Evolutionary conservation across 1,140 invertebrate genomes (phyloP).

Genomic region (Orchestia grillus): DNA sequence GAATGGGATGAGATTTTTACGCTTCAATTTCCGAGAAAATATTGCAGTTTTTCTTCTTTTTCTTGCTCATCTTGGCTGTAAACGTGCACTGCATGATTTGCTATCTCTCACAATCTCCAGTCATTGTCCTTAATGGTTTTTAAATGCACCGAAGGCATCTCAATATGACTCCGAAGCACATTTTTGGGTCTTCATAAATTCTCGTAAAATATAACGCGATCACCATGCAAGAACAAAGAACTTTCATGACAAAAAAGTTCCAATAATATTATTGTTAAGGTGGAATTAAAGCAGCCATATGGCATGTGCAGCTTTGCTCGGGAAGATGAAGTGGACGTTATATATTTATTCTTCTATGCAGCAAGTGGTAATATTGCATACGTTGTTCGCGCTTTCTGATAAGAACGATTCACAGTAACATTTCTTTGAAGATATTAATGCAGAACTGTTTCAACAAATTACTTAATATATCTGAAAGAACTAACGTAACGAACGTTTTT

Average conservation of each 20-base stretch:
- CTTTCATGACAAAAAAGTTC: background rate
- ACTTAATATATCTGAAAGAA: too few species aligned
- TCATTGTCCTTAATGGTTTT: slow-evolving; percentile 37
- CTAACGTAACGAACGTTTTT: too few species aligned
- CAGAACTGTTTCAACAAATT: too few species aligned
- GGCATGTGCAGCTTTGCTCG: background rate
- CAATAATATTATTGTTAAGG: background rate
- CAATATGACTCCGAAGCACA: background rate
- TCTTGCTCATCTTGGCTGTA: background rate
- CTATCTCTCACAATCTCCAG: background rate
- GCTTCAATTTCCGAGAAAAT: too few species aligned
- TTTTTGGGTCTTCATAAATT: background rate
- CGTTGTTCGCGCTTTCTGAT: background rate
- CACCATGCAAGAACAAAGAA: background rate
- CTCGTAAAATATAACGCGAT: background rate
- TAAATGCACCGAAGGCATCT: slow-evolving; percentile 10
- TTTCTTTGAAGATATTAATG: too few species aligned
- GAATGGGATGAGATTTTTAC: too few species aligned
- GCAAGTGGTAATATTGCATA: too few species aligned
- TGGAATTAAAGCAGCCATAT: background rate
- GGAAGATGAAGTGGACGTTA: background rate
- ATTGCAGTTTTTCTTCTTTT: background rate
- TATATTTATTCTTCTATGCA: background rate
- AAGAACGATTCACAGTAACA: background rate
- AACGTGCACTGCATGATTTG: slow-evolving; percentile 2